These are phyloP conservation scores for Synchiropus splendidus DNA, from an alignment of 2,113 vertebrate species.

Conservation along the genomic window DNA sequence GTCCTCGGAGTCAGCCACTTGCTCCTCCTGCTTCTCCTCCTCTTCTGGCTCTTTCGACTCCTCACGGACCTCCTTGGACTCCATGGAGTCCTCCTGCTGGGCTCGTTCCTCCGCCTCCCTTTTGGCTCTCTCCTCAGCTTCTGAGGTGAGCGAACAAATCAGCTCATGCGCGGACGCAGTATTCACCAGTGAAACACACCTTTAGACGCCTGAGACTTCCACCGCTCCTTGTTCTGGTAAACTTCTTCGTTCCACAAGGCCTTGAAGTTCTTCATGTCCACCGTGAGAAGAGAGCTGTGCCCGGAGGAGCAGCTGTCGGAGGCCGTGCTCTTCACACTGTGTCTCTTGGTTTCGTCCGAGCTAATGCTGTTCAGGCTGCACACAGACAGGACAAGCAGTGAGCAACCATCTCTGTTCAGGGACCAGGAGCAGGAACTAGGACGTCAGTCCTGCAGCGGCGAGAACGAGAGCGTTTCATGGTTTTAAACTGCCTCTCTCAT, in stretches of 20 bases:
- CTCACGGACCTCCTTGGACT: conserved; percentile 50
- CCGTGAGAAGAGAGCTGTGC: conserved; percentile 79
- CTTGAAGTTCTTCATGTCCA: conserved; percentile 91
- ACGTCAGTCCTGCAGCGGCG: too few species aligned
- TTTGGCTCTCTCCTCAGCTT: conserved; percentile 71
- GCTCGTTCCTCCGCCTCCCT: conserved; percentile 68
- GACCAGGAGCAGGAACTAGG: too few species aligned
- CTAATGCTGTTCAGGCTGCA: conserved; percentile 82
- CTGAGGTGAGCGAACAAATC: conserved; percentile 51
- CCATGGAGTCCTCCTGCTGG: conserved; percentile 58
- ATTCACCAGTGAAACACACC: conserved; percentile 62
- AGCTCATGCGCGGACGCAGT: too few species aligned
- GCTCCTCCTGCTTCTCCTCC: conserved; percentile 17
- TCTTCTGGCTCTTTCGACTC: conserved; percentile 48
- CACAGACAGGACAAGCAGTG: neutral
- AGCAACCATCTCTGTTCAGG: too few species aligned
- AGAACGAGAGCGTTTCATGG: too few species aligned
- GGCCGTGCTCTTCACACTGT: conserved; percentile 76
- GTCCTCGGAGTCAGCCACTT: conserved; percentile 28
- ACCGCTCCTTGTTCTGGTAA: conserved; percentile 85
- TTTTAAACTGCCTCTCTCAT: too few species aligned
- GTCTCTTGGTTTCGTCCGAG: conserved; percentile 76
- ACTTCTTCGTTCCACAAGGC: conserved; percentile 87
- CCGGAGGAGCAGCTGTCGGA: conserved; percentile 81
- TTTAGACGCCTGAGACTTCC: conserved; percentile 89